These are phyloP conservation scores for Electrona antarctica DNA, from an alignment of 2,113 vertebrate species.

Conservation along the genomic window DNA sequence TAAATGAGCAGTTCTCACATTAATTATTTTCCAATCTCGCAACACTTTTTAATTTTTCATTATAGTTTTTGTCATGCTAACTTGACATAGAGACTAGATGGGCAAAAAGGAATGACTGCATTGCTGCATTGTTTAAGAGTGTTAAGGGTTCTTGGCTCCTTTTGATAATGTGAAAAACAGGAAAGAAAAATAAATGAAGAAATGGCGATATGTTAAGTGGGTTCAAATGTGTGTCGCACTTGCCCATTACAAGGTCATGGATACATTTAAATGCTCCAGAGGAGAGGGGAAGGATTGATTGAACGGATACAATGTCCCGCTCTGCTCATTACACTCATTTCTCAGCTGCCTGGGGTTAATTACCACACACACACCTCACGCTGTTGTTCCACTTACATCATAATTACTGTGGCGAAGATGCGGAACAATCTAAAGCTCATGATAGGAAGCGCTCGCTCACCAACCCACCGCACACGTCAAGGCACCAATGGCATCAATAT, in stretches of 20 bases:
- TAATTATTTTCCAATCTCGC: constrained; percentile 60
- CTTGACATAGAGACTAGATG: constrained; percentile 42
- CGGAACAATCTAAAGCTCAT: constrained; percentile 77
- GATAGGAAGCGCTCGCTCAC: constrained; percentile 75
- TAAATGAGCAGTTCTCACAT: constrained; percentile 56
- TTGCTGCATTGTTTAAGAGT: constrained; percentile 18
- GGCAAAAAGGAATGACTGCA: constrained; percentile 29
- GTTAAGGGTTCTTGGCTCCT: constrained; percentile 45
- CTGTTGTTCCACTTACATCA: constrained; percentile 90
- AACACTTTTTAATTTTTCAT: constrained; percentile 68
- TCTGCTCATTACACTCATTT: constrained; percentile 88
- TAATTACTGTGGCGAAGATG: constrained; percentile 84
- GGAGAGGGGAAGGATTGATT: constrained; percentile 83
- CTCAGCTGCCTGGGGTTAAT: constrained; percentile 91
- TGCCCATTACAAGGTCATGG: constrained; percentile 87
- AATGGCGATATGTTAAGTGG: constrained; percentile 81
- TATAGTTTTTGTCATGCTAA: constrained; percentile 55
- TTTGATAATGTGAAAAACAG: constrained; percentile 56
- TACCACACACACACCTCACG: constrained; percentile 85
- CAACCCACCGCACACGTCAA: constrained; percentile 23
- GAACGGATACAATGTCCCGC: constrained; percentile 83
- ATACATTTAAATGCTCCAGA: constrained; percentile 83
- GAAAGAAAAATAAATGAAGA: constrained; percentile 71
- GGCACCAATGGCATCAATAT: constrained; percentile 55
- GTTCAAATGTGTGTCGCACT: constrained; percentile 86